Base-by-base conservation (phyloP, 1,140 invertebrate species). In the Papilio glaucus region DNA sequence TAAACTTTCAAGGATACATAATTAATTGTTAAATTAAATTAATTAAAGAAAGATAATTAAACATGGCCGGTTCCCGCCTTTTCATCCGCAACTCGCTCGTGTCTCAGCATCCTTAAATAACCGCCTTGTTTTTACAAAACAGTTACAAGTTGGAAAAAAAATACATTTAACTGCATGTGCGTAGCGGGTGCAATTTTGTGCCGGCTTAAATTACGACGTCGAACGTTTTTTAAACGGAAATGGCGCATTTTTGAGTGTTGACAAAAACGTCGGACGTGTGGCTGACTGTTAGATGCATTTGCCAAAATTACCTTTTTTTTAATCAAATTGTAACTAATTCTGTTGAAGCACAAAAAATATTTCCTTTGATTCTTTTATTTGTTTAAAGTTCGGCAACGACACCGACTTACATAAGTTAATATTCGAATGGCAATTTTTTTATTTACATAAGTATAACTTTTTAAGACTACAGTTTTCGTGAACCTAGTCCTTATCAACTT, bases 161-260 rank as follows among this genome's bases (percentile, higher is more conserved):
- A 18, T 9, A 21, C 15, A 63, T 75, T 74, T 80, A 82, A 80
- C 82, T 86, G 79, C 89, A 89, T 87, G 81, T 90, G 81, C 78
- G 86, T 81, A 81, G 71, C 85, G 82, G 78, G 80, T 72, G 76
- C 74, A 84, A 88, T 90, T 91, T 87, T 67, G 80, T 88, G 88
- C 81, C 81, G 87, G 86, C 81, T 92, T 76, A 89, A 87, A 88
- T 91, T 91, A 88, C 90, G 62, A 75, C 26, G 12, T 49, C 53
- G 78, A 77, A 85, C 79, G 78, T 83, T 90, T 90, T 92, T 90
- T 86, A 81, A 85, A 81, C 88, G 90, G 89, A 92, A 90, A 86
- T 82, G 79, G 86, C 72, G 73, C 82, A 89, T 90, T 90, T 90
- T 90, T 87, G 83, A 73, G 65, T 71, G 79, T 78, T 81, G 79